Evolutionary conservation across 64 coral and sea anemone species (phyloP), one percentile per base, ranked within the genome.

Genomic region (Montipora capricornis): DNA sequence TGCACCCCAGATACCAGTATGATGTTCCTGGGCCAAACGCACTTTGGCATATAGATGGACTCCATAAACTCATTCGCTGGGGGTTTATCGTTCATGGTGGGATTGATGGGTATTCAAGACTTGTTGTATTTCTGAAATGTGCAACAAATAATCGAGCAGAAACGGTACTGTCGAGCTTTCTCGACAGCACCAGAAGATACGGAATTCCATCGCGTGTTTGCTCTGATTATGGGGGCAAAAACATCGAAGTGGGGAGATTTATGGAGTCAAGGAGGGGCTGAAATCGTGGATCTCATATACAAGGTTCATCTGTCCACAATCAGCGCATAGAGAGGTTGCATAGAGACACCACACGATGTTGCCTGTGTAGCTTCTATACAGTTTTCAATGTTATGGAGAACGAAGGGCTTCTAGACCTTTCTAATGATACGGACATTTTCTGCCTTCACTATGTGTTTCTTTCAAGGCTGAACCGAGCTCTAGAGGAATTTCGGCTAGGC

Each of bases 371-470:
- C 53, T 57, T 57, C 11, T 57, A 57, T 11, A 8, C 53, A 11
- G 53, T 57, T 11, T 57, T 57, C 53, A 57, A 6, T 11, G 6
- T 8, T 57, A 57, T 57, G 53, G 53, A 93, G 9, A 29, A 22
- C 0, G 83, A 93, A 73, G 91, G 47, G 13, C 3, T 73, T 37
- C 61, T 93, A 3, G 83, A 93, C 51, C 4, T 80, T 5, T 85
- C 52, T 17, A 88, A 93, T 44, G 91, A 93, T 11, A 80, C 75
- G 2, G 82, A 93, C 59, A 5, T 93, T 2, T 93, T 93, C 74
- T 93, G 91, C 49, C 68, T 93, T 16, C 91, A 93, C 46, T 93
- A 87, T 44, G 91, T 87, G 5, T 93, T 87, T 37, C 5, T 17
- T 71, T 47, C 83, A 4, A 20, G 83, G 2, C 66, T 93, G 1